Evolutionary conservation across 2,113 vertebrate genomes (phyloP).

Genomic region (Anarrhichthys ocellatus): DNA sequence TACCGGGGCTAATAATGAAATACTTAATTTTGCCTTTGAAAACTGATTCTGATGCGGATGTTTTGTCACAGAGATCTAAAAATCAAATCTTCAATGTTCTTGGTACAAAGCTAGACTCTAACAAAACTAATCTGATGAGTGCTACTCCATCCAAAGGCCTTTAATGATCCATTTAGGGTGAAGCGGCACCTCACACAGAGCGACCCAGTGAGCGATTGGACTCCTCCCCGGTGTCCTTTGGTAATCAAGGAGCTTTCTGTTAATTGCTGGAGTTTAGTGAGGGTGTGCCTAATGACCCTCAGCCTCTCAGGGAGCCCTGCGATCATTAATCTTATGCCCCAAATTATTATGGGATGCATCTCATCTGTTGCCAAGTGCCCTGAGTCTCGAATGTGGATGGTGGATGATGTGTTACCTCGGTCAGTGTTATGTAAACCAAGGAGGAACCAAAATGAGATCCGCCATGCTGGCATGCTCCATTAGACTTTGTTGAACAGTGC

Average conservation of each 20-base stretch:
- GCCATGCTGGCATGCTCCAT: constrained; percentile 4
- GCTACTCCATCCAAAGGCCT: background rate
- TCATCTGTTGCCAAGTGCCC: constrained; percentile 52
- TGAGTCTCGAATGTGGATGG: constrained; percentile 20
- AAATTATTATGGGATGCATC: constrained; percentile 56
- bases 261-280: constrained; percentile 70
- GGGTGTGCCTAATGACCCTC: constrained; percentile 67
- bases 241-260: constrained; percentile 49
- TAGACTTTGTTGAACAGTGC: constrained; percentile 17
- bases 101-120: background rate
- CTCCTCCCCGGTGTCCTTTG: constrained; percentile 53
- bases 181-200: constrained; percentile 31
- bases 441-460: constrained; percentile 46
- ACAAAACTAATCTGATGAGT: background rate
- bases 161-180: constrained; percentile 17
- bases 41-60: background rate
- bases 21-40: background rate
- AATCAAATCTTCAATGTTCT: background rate
- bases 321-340: constrained; percentile 66
- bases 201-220: constrained; percentile 31
- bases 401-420: constrained; percentile 47
- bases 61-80: constrained; percentile 2
- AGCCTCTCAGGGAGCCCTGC: constrained; percentile 40
- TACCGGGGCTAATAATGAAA: background rate
- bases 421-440: constrained; percentile 50